Evolutionary conservation across 2,797 vertebrate species (phyloP), one percentile per base, ranked within the genome.

Genomic region (Hydrophis major): DNA sequence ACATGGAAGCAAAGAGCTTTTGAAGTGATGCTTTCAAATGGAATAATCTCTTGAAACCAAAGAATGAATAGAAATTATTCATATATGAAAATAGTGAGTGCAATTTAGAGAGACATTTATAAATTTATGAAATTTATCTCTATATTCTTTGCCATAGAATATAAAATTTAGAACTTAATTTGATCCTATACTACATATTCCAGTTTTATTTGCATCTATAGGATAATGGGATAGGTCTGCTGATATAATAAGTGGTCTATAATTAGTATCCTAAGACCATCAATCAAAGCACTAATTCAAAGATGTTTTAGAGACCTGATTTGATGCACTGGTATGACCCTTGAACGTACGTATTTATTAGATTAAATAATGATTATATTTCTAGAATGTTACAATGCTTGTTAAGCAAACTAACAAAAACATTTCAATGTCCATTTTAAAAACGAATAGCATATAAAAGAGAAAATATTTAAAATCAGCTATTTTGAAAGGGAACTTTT

Each of bases 21-120:
- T 59, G 69, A 91, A 92, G 90, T 83, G 66, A 63, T 92, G 57
- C 10, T 93, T 53, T 92, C 0, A 93, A 61, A 28, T 37, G 89
- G 87, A 50, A 0, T 47, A 93, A 89, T 87, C 55, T 83, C 88
- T 92, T 91, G 90, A 94, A 95, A 94, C 63, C 92, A 28, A 86
- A 91, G 94, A 91, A 91, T 94, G 93, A 93, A 28, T 95, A 95
- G 69, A 91, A 91, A 93, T 91, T 32, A 93, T 93, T 93, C 47
- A 16, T 0, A 32, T 42, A 42, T 91, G 47, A 63, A 93, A 93
- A 91, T 93, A 93, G 90, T 55, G 25, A 93, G 32, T 56, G 87
- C 60, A 89, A 92, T 42, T 89, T 88, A 74, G 88, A 94, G 18
- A 86, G 55, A 16, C 27, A 55, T 55, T 55, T 55, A 55, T 55